These are phyloP conservation scores for Coremacera marginata DNA, from an alignment of 2,888 invertebrate species.

Conservation along the genomic window DNA sequence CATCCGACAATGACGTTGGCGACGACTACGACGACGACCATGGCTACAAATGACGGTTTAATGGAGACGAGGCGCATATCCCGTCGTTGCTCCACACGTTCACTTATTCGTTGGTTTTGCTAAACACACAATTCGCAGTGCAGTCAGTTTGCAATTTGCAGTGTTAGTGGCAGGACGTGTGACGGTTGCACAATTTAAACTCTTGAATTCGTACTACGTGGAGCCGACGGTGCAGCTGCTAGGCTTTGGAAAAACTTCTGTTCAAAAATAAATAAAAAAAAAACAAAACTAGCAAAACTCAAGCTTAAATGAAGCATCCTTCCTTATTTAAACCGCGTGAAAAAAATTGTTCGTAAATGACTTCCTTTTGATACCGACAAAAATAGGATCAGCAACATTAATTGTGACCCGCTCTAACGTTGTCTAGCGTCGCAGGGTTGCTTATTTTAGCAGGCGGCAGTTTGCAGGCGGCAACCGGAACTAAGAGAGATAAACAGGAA, in stretches of 20 bases:
- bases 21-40: not conserved
- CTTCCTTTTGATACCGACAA: not conserved
- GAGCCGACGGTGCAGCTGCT: not conserved
- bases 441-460: too few species aligned
- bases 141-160: conserved; percentile 30
- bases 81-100: conserved; percentile 32
- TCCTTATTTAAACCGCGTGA: not conserved
- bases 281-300: not conserved
- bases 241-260: not conserved
- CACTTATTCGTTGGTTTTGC: not conserved
- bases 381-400: conserved; percentile 8
- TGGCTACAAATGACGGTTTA: conserved; percentile 14
- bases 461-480: conserved; percentile 23
- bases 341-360: not conserved
- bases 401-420: conserved; percentile 1
- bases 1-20: not conserved
- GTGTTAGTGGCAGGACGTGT: conserved; percentile 19
- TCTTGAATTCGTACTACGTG: not conserved
- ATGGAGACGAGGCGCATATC: conserved; percentile 27
- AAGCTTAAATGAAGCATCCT: too few species aligned
- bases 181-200: not conserved
- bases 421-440: too few species aligned
- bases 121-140: conserved; percentile 11
- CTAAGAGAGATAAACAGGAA: conserved; percentile 40
- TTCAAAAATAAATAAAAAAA: not conserved